Conservation (phyloP, 2,797 vertebrate genomes). For the Malurus leucopterus region DNA sequence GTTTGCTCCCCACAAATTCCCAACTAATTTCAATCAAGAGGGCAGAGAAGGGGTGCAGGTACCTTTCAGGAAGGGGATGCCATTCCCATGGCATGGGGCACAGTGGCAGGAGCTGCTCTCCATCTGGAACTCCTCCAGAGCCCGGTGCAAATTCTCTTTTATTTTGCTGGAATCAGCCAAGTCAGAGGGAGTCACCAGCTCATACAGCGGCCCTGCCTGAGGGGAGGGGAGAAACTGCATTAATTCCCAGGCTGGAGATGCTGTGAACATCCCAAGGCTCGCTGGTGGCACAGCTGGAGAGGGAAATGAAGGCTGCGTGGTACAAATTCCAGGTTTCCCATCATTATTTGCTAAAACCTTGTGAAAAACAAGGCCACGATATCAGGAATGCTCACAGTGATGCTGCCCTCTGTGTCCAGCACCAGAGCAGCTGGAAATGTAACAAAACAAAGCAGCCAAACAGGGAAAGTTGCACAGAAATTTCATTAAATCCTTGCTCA, state of each 20-base stretch:
- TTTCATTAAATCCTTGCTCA: neutral
- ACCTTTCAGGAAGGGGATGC: conserved; percentile 86
- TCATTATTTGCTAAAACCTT: neutral
- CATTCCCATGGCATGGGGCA: conserved; percentile 84
- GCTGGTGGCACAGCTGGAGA: neutral
- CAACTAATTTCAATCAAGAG: neutral
- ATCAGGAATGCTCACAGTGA: neutral
- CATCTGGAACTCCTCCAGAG: conserved; percentile 80
- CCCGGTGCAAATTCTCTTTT: conserved; percentile 83
- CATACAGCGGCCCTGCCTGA: conserved; percentile 82
- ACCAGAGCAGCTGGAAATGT: neutral
- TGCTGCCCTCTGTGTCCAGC: neutral
- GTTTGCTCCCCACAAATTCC: neutral
- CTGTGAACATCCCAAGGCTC: neutral
- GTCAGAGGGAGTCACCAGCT: conserved; percentile 82
- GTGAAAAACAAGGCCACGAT: fast-evolving
- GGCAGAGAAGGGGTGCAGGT: neutral
- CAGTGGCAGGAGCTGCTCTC: conserved; percentile 86
- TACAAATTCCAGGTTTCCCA: neutral
- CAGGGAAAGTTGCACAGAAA: neutral
- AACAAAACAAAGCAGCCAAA: neutral
- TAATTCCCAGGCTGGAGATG: neutral
- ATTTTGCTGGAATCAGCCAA: conserved; percentile 70
- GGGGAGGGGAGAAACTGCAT: neutral
- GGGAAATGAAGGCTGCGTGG: neutral